These are phyloP conservation scores for Rhinichthys osculus DNA, from an alignment of 2,797 vertebrate species.

Conservation along the genomic window DNA sequence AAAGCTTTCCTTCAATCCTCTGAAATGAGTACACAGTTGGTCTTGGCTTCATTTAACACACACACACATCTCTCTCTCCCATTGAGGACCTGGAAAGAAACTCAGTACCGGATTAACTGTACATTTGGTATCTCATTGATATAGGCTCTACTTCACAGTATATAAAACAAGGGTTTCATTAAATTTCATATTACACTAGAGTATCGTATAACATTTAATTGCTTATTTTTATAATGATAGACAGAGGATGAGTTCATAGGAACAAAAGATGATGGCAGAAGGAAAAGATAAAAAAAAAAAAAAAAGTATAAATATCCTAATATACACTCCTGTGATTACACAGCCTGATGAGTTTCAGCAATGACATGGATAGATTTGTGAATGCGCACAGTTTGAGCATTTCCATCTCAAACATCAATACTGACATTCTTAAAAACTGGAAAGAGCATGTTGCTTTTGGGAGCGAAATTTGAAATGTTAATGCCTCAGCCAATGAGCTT, in stretches of 20 bases:
- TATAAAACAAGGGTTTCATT: constrained; percentile 73
- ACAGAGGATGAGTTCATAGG: constrained; percentile 68
- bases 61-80: constrained; percentile 52
- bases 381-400: constrained; percentile 60
- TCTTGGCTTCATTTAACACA: constrained; percentile 50
- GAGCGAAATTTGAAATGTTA: constrained; percentile 41
- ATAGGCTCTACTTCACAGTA: constrained; percentile 77
- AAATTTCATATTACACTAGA: constrained; percentile 67
- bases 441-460: constrained; percentile 20
- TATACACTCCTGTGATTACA: constrained; percentile 74
- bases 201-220: constrained; percentile 72
- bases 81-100: constrained; percentile 65
- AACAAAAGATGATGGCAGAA: constrained; percentile 68
- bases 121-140: constrained; percentile 74
- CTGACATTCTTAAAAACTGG: constrained; percentile 56
- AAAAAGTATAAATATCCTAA: constrained; percentile 83
- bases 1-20: constrained; percentile 33
- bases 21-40: constrained; percentile 60
- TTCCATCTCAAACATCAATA: constrained; percentile 67
- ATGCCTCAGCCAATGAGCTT: constrained; percentile 67
- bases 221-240: constrained; percentile 70
- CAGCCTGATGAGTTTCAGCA: constrained; percentile 70
- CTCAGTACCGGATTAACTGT: constrained; percentile 67
- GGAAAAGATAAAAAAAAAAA: constrained; percentile 73
- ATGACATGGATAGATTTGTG: constrained; percentile 62